Base-by-base conservation (phyloP, 2,113 vertebrate species). In the Gracilinanus agilis region DNA sequence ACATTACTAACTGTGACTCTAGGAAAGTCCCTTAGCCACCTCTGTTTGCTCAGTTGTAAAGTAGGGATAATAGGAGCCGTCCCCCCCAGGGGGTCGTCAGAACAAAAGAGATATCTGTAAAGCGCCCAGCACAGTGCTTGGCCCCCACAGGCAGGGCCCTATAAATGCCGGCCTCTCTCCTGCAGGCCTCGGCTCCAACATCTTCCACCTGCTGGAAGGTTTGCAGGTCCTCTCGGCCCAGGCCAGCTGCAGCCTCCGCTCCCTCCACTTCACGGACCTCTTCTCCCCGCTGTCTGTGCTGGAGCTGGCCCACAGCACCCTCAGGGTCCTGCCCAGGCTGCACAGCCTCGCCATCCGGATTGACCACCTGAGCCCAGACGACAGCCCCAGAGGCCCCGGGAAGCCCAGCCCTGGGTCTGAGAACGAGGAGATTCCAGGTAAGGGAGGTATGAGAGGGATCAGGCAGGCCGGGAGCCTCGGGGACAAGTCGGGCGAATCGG, bases 101-200 rank as follows among this genome's bases (percentile, higher is more conserved):
- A 92, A 58, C 75, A 97, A 54, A 54, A 92, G 90, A 92, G 90
- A 40, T 91, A 93, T 40, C 25, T 96, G 55, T 67, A 96, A 24
- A 90, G 5, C 94, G 34, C 53, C n/a, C 0, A 54, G 90, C 24
- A 16, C 40, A 40, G 54, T 55, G 54, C 54, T 13, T 25, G 40
- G 93, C 53, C 91, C 53, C 53, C 53, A 89, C 19, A n/a, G 23
- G 91, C 8, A 61, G 44, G 94, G 95, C 54, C n/a, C 90, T n/a
- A 93, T 83, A 21, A 40, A 23, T 94, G 53, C 91, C 5, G 40
- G 93, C 97, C 56, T 97, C 67, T 90, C 96, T 53, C 92, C 54
- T 98, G 54, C 96, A 99, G 99, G 98, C 90, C 95, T 99, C 93
- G 98, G 98, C 61, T 98, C 97, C 34, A 98, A 99, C 90, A 98